phyloP scores from a whole-genome alignment of 2,797 vertebrate genomes.

The Mus caroli region DNA sequence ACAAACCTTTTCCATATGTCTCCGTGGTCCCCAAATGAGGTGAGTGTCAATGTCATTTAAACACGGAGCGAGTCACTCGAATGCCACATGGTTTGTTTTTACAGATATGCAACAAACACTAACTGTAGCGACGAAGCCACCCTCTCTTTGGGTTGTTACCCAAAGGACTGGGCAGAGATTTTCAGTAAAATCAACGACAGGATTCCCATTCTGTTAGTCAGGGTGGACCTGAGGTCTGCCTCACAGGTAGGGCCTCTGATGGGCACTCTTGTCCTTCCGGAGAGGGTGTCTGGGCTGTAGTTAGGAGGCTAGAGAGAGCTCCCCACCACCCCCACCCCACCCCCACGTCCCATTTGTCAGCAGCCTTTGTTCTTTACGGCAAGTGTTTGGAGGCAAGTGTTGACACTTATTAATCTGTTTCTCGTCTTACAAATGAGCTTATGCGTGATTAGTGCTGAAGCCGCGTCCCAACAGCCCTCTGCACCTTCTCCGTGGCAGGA shows the following conservation, averaged over 20 bases:
- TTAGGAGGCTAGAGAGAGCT: constrained; percentile 77
- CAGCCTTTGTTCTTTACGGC: constrained; percentile 87
- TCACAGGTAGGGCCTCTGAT: not conserved
- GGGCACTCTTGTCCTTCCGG: constrained; percentile 88
- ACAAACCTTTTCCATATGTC: constrained; percentile 56
- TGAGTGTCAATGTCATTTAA: not conserved
- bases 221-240: not conserved
- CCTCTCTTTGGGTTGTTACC: not conserved
- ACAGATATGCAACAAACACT: not conserved
- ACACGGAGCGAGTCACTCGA: not conserved
- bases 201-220: not conserved
- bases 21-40: not conserved
- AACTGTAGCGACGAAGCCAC: not conserved
- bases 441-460: constrained; percentile 84
- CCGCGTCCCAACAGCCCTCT: constrained; percentile 92
- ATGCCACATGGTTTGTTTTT: not conserved
- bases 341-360: constrained; percentile 80
- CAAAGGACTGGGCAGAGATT: not conserved
- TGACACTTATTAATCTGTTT: constrained; percentile 98
- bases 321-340: constrained; percentile 71
- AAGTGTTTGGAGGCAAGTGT: constrained; percentile 95
- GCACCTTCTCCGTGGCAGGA: constrained; percentile 84
- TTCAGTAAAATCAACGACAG: constrained; percentile 3
- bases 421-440: constrained; percentile 90
- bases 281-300: not conserved